phyloP scores from a whole-genome alignment of 2,113 vertebrate genomes.

The Oriolus oriolus region DNA sequence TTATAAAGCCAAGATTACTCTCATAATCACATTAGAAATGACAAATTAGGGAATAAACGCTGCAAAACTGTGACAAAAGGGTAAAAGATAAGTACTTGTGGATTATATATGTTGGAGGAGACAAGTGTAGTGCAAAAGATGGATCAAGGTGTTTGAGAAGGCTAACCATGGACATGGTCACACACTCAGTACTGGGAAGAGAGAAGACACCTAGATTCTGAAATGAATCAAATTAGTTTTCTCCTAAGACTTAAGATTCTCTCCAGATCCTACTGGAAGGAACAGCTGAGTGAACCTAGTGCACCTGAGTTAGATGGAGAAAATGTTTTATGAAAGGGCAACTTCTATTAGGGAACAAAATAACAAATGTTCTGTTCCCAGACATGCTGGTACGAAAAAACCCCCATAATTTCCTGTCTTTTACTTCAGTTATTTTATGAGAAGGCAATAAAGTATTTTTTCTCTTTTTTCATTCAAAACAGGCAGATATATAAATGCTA shows the following conservation, averaged over 20 bases:
- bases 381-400: neutral
- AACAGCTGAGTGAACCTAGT: neutral
- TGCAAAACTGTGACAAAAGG: neutral
- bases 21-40: neutral
- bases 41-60: neutral
- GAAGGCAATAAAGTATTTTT: neutral
- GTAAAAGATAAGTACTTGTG: neutral
- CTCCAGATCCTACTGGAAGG: neutral
- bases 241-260: neutral
- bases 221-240: neutral
- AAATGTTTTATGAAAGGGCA: neutral
- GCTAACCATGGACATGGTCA: neutral
- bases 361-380: neutral
- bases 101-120: neutral
- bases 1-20: neutral
- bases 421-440: neutral
- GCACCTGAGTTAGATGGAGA: neutral
- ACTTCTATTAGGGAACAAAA: neutral
- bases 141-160: neutral
- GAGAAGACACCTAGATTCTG: neutral
- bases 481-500: neutral
- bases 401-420: neutral
- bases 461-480: neutral
- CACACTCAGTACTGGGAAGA: neutral
- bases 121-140: neutral